Evolutionary conservation across 1,140 invertebrate species (phyloP), one percentile per base, ranked within the genome.

Genomic region (Drosophila simulans): DNA sequence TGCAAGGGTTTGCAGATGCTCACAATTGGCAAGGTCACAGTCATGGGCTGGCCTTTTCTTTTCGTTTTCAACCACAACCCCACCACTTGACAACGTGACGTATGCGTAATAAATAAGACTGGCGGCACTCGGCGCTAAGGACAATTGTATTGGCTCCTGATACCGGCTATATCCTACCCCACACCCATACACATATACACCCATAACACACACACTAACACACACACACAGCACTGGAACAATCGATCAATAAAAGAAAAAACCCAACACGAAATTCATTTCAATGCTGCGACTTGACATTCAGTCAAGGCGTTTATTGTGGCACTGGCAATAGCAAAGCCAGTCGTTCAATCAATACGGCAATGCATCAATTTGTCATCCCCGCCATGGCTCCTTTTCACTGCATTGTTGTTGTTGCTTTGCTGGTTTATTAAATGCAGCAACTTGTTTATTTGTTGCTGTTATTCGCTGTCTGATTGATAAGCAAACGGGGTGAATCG

Each of bases 341-440:
- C 51, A 77, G 62, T 42, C 51, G 69, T 57, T 37, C 45, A 88
- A 86, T 88, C 82, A 83, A 86, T 86, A 88, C 48, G 40, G 58
- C 82, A 82, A 88, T 86, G 79, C 83, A 79, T 88, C 82, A 88
- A 86, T 86, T 88, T 86, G 79, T 77, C 74, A 82, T 64, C 54
- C 51, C 34, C 58, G 72, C 62, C 37, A 35, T 51, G 48, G 39
- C 40, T 60, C 31, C 64, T 25, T 48, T 46, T 56, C 43, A 2
- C 42, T 17, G 12, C 13, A 22, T 39, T 12, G 37, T 39, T 13
- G 37, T 39, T 39, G 37, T 13, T 17, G 34, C 37, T 59, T 35
- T 40, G 55, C 27, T 42, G 68, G 10, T 27, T 40, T 20, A 52
- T 66, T 70, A 42, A 60, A 73, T 53, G 54, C 58, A 65, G 80